Percentiles rank a stretch among this genome's conserved stretches.
Evolutionary conservation across 2,113 vertebrate genomes (phyloP).

Genomic region (Tiliqua scincoides): DNA sequence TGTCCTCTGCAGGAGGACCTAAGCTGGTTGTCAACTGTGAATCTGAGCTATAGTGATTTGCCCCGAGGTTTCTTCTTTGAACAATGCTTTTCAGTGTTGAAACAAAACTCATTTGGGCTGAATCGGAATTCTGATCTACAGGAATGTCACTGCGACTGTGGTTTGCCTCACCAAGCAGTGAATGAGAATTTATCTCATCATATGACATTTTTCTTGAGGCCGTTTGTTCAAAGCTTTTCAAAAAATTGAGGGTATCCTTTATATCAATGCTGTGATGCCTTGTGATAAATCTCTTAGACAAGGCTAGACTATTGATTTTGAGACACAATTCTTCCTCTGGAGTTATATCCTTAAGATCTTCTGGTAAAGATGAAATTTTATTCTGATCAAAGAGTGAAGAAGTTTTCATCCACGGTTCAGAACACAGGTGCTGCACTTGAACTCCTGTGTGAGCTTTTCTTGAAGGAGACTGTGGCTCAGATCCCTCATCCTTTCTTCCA

Average conservation of each 20-base stretch:
- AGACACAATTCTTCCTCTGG: slow-evolving; percentile 79
- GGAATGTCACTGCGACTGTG: slow-evolving; percentile 67
- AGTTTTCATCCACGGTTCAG: slow-evolving; percentile 81
- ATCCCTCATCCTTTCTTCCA: slow-evolving; percentile 25
- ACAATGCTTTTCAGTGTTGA: slow-evolving; percentile 85
- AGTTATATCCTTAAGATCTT: slow-evolving; percentile 77
- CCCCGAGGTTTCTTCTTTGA: slow-evolving; percentile 79
- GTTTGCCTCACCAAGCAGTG: slow-evolving; percentile 75
- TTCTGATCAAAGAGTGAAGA: slow-evolving; percentile 77
- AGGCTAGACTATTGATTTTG: slow-evolving; percentile 65
- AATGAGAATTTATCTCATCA: slow-evolving; percentile 78
- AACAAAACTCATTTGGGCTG: slow-evolving; percentile 74
- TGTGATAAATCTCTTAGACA: slow-evolving; percentile 72
- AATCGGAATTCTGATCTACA: slow-evolving; percentile 73
- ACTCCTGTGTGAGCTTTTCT: slow-evolving; percentile 63
- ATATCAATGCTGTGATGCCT: slow-evolving; percentile 84
- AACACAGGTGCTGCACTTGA: slow-evolving; percentile 73
- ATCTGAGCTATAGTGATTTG: slow-evolving; percentile 87
- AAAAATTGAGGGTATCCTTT: slow-evolving; percentile 78
- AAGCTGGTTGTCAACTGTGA: slow-evolving; percentile 78
- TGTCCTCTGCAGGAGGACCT: slow-evolving; percentile 60
- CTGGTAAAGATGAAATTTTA: slow-evolving; percentile 79
- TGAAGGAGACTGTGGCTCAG: slow-evolving; percentile 70
- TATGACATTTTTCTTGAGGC: slow-evolving; percentile 80
- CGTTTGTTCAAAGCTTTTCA: slow-evolving; percentile 75